Conservation (phyloP, 2,113 vertebrate genomes). For the Sebastes fasciatus region DNA sequence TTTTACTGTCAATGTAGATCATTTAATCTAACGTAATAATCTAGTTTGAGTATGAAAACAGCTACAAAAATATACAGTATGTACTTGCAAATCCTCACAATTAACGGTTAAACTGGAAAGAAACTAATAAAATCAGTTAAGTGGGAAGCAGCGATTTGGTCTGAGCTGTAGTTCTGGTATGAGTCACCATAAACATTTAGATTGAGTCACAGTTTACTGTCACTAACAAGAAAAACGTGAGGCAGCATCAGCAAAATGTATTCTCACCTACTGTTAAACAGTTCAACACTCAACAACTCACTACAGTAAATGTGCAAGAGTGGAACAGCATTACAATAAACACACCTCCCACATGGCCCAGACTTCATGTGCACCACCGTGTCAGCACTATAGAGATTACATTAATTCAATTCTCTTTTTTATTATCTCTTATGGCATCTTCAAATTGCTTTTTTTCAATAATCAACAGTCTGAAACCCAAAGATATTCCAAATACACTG, state of each 20-base stretch:
- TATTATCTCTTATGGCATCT: no score
- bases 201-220: neutral
- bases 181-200: conserved; percentile 32
- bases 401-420: no score
- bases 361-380: no score
- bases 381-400: no score
- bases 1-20: neutral
- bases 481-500: no score
- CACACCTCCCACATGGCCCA: neutral
- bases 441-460: neutral
- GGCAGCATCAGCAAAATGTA: neutral
- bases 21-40: neutral
- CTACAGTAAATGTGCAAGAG: neutral
- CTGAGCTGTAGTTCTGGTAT: neutral
- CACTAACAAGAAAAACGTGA: neutral
- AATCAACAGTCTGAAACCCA: neutral
- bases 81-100: neutral
- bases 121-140: neutral
- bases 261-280: neutral
- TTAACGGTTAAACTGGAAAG: neutral
- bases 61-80: neutral
- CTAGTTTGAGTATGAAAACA: neutral
- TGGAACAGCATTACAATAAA: neutral
- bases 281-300: neutral
- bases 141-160: neutral